These are phyloP conservation scores for Pogonognathellus flavescens DNA, from an alignment of 1,140 invertebrate species.

Conservation along the genomic window DNA sequence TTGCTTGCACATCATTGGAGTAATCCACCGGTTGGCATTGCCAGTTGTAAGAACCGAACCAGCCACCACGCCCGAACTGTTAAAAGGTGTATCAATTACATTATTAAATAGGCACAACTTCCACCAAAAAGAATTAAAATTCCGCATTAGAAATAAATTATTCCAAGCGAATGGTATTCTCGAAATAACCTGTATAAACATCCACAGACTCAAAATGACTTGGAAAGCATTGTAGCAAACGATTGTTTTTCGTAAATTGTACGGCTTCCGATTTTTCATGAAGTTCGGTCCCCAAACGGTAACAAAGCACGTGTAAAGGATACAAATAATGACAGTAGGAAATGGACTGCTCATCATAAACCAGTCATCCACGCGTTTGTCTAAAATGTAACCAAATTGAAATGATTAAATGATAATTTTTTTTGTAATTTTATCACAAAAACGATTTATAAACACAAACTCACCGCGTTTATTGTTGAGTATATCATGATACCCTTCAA, in stretches of 20 bases:
- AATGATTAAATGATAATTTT: too few relatives aligned
- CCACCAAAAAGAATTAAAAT: background rate
- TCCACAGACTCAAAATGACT: constrained; percentile 84
- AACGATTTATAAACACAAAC: background rate
- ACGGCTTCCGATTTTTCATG: constrained; percentile 89
- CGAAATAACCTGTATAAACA: constrained; percentile 81
- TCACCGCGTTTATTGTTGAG: constrained; percentile 62
- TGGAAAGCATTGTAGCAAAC: constrained; percentile 88
- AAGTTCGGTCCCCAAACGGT: constrained; percentile 84
- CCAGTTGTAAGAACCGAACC: constrained; percentile 79
- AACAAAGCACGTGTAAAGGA: constrained; percentile 87
- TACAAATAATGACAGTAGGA: constrained; percentile 85
- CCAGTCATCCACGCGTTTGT: constrained; percentile 82
- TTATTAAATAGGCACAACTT: background rate
- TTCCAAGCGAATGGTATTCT: too few relatives aligned
- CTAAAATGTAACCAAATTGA: too few relatives aligned
- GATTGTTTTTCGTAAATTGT: constrained; percentile 82
- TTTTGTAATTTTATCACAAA: background rate
- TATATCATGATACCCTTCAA: constrained; percentile 61
- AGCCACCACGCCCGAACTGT: constrained; percentile 80
- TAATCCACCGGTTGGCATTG: constrained; percentile 91
- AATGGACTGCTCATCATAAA: constrained; percentile 89
- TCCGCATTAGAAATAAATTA: too few relatives aligned
- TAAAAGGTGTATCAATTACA: constrained; percentile 57
- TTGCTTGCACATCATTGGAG: constrained; percentile 79